These are phyloP conservation scores for Spodoptera exigua DNA, from an alignment of 2,888 invertebrate genomes.

Conservation along the genomic window DNA sequence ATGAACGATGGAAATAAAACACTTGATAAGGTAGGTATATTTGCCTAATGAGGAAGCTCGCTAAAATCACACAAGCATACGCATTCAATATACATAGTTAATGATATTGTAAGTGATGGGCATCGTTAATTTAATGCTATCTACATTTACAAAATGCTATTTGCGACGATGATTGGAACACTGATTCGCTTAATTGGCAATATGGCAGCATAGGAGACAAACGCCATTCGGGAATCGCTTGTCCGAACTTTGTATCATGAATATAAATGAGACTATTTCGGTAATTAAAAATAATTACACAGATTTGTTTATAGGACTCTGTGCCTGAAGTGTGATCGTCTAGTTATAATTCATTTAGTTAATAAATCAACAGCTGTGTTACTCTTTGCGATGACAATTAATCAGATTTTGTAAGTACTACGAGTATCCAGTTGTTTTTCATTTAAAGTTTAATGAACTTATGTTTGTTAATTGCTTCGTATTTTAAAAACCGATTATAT, in stretches of 20 bases:
- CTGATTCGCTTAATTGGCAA: slow-evolving; percentile 78
- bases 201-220: slow-evolving; percentile 47
- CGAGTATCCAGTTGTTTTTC: slow-evolving; percentile 9
- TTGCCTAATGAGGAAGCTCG: too few species aligned
- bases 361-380: slow-evolving; percentile 31
- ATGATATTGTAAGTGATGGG: slow-evolving; percentile 79
- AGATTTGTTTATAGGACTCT: slow-evolving; percentile 31
- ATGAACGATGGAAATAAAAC: too few species aligned
- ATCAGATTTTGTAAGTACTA: slow-evolving; percentile 6
- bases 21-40: too few species aligned
- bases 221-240: slow-evolving; percentile 40
- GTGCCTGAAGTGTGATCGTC: slow-evolving; percentile 18
- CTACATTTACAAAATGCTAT: slow-evolving; percentile 69
- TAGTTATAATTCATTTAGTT: slow-evolving; percentile 35
- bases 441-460: slow-evolving; percentile 24
- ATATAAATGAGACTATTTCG: slow-evolving; percentile 54
- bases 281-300: slow-evolving; percentile 54
- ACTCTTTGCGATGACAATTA: slow-evolving; percentile 19
- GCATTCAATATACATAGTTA: slow-evolving; percentile 24
- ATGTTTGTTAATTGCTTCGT: slow-evolving; percentile 4
- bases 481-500: background rate
- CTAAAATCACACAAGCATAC: background rate
- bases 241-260: slow-evolving; percentile 38
- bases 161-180: slow-evolving; percentile 77
- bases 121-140: slow-evolving; percentile 74